These are phyloP conservation scores for Lepilemur septentrionalis DNA, from an alignment of 2,797 vertebrate genomes.

Conservation along the genomic window DNA sequence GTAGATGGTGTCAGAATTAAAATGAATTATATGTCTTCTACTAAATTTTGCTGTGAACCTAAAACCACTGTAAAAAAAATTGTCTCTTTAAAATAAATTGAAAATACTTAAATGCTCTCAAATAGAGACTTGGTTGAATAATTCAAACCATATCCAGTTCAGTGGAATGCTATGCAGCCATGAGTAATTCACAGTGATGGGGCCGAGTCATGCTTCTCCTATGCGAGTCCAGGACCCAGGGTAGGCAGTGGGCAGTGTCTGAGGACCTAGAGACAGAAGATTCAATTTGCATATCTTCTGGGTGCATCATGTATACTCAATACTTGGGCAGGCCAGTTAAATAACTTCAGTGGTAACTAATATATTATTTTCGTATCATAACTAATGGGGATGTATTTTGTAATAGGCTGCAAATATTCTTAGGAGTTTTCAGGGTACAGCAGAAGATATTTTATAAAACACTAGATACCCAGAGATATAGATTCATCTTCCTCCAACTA, in stretches of 20 bases:
- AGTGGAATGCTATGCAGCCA: background rate
- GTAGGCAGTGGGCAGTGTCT: background rate
- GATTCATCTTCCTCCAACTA: background rate
- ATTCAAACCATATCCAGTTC: background rate
- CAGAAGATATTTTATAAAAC: background rate
- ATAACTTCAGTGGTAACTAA: background rate
- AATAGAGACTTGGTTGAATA: background rate
- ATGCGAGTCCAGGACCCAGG: background rate
- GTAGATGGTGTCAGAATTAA: no score
- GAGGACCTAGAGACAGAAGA: background rate
- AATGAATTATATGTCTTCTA: no score
- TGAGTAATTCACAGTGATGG: background rate
- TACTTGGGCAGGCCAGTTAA: no score
- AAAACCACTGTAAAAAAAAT: background rate
- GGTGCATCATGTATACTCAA: background rate
- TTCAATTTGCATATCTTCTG: background rate
- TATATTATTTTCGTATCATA: background rate
- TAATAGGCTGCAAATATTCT: background rate
- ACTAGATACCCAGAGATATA: background rate
- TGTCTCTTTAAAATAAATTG: no score
- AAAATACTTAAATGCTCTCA: background rate
- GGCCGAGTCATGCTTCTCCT: background rate
- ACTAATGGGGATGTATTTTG: background rate
- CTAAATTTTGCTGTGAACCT: no score
- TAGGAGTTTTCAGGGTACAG: background rate